Evolutionary conservation across 2,113 vertebrate genomes (phyloP).

Genomic region (Daphoenositta chrysoptera): DNA sequence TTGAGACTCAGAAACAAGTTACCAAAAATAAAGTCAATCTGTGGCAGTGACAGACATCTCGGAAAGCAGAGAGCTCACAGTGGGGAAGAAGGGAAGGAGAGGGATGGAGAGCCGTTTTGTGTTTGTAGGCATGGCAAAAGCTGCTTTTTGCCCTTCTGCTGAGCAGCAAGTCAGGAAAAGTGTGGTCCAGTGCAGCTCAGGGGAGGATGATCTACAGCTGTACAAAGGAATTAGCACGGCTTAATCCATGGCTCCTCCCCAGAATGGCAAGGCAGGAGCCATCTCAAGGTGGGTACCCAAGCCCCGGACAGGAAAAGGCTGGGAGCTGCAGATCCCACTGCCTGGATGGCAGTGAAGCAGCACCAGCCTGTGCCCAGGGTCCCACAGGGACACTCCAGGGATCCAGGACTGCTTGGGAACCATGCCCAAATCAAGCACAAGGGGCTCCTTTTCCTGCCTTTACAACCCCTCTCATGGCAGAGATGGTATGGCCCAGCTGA

Average conservation of each 20-base stretch:
- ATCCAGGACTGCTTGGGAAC: not conserved
- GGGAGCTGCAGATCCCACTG: not conserved
- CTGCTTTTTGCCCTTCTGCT: not conserved
- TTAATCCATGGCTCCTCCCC: constrained; percentile 15
- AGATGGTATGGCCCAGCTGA: not conserved
- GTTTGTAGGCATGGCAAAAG: not conserved
- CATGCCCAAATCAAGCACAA: not conserved
- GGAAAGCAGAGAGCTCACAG: not conserved
- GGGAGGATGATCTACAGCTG: not conserved
- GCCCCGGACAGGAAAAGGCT: not conserved
- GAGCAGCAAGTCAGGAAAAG: not conserved
- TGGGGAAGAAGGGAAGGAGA: not conserved
- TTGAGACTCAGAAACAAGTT: not conserved
- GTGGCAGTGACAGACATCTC: not conserved
- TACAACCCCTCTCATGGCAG: not conserved
- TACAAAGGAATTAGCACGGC: not conserved
- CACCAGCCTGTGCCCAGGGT: not conserved
- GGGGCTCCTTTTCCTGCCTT: not conserved
- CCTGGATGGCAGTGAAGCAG: not conserved
- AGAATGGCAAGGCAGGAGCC: not conserved
- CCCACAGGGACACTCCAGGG: not conserved
- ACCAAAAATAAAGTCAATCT: not conserved
- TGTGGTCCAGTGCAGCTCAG: not conserved
- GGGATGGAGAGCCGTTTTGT: not conserved
- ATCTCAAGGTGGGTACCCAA: not conserved